Base-by-base conservation (phyloP, 2,888 invertebrate genomes). In the Diarsia brunnea region DNA sequence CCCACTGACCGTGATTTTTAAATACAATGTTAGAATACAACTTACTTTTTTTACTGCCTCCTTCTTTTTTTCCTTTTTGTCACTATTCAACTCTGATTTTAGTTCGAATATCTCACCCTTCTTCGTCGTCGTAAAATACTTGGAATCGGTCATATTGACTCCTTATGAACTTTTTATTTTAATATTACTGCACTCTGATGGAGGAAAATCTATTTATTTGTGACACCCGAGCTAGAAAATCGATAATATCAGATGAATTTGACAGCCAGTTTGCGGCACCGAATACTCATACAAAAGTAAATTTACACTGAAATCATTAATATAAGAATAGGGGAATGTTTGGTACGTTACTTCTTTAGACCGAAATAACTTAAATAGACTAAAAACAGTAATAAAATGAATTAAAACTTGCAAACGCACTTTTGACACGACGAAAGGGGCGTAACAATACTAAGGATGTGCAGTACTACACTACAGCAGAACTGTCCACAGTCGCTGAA, bases 41-140 rank as follows among this genome's bases (percentile, higher is more conserved):
- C 80, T 97, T 95, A 99, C 99, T 97, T 99, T 99, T 95, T 99
- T 99, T 1, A 99, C 99, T 69, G 99, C 99, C 96, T 99, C 99
- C 93, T 99, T 98, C 95, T 99, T 99, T 97, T 99, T 99, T 92
- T 99, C 99, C 91, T 99, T 99, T 95, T 99, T 99, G 93, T 99
- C 99, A 97, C 99, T 99, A 95, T 99, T 99, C 74, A 99, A 97
- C 95, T 99, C 99, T 11, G 99, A 99, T 95, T 99, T 99, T 73
- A 99, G 97, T 96, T 99, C 99, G 96, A 99, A 99, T 92, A 99
- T 99, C 97, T 99, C 99, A 89, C 99, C 99, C 95, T 99, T 99
- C 95, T 99, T 99, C 83, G 99, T 99, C 83, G 99, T 99, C 14
- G 99, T 99, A 94, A 99, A 99, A 96, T 99, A 99, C 95, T 99